Base-by-base conservation (phyloP, 2,888 invertebrate species). In the Clivina fossor region DNA sequence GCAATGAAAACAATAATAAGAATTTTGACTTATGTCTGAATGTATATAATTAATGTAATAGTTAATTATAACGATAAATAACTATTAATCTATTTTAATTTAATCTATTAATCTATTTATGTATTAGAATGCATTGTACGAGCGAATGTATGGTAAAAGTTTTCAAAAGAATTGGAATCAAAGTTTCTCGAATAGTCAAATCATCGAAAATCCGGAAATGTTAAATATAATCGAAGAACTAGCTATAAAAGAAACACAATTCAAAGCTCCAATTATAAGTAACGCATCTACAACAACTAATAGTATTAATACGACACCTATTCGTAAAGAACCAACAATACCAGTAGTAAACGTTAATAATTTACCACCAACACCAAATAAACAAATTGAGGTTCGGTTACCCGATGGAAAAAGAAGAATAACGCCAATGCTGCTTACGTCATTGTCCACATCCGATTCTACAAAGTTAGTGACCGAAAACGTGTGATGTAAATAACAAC, bases 361-460 rank as follows among this genome's bases (percentile, higher is more conserved):
- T 2, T 75, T 84, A 63, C 82, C 85, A 9, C 88, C 92, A 0
- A 83, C 85, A 61, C n/a, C n/a, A n/a, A 90, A 86, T 75, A 88
- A 93, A 63, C 96, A 97, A 80, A 91, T 95, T 16, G 96, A 97
- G 77, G 94, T 93, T 0, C 81, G 92, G 61, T 90, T 94, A 2
- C 88, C 93, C 1, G 96, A 97, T 75, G 99, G 98, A 24, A 90
- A 93, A 74, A 78, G 98, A 33, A 80, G 98, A 59, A 99, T 99
- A 62, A 98, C 96, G 4, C 98, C 98, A 0, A 92, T 98, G 75
- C 94, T 93, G 71, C 86, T 98, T 66, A 91, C 93, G 15, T 61
- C 69, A 4, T n/a, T n/a, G n/a, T 62, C 63, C 2, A 64, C 67
- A 11, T 62, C 65, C 4, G 60, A 62, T 26, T 57, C 80, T 47